These are phyloP conservation scores for Hephaestus fuliginosus DNA, from an alignment of 2,797 vertebrate genomes.

Conservation along the genomic window DNA sequence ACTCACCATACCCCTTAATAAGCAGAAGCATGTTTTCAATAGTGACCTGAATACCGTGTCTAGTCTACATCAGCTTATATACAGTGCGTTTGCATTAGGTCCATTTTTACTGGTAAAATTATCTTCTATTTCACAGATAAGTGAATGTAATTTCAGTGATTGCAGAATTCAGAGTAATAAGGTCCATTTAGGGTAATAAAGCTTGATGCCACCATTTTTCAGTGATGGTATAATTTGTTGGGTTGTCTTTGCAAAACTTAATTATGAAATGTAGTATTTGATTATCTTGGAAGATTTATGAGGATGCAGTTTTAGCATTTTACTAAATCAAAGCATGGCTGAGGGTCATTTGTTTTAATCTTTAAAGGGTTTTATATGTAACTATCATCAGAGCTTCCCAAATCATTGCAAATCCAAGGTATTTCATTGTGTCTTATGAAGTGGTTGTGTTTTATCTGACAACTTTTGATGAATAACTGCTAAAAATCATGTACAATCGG, in stretches of 20 bases:
- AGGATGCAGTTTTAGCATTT: conserved; percentile 27
- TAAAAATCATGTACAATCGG: neutral
- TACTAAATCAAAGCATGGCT: conserved; percentile 10
- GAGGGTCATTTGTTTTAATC: conserved; percentile 10
- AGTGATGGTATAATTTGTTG: conserved; percentile 49
- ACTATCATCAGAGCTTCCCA: neutral
- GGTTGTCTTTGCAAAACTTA: conserved; percentile 39
- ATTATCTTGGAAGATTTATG: conserved; percentile 52
- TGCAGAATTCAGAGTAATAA: conserved; percentile 47
- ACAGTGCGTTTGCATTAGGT: conserved; percentile 34
- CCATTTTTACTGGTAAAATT: conserved; percentile 32
- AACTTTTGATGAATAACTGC: neutral
- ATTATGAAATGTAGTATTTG: conserved; percentile 50
- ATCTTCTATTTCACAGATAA: conserved; percentile 52
- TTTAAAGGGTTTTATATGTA: neutral
- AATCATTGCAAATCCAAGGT: neutral
- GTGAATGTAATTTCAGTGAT: conserved; percentile 59
- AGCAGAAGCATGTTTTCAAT: conserved; percentile 39
- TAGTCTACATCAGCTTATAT: conserved; percentile 30
- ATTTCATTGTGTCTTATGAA: neutral
- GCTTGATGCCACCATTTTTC: conserved; percentile 50
- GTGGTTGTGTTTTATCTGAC: neutral
- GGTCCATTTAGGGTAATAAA: conserved; percentile 49
- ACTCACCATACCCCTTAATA: conserved; percentile 33
- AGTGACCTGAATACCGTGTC: conserved; percentile 47